phyloP scores from a whole-genome alignment of 1,140 invertebrate species.

The Drosophila ohnishii region DNA sequence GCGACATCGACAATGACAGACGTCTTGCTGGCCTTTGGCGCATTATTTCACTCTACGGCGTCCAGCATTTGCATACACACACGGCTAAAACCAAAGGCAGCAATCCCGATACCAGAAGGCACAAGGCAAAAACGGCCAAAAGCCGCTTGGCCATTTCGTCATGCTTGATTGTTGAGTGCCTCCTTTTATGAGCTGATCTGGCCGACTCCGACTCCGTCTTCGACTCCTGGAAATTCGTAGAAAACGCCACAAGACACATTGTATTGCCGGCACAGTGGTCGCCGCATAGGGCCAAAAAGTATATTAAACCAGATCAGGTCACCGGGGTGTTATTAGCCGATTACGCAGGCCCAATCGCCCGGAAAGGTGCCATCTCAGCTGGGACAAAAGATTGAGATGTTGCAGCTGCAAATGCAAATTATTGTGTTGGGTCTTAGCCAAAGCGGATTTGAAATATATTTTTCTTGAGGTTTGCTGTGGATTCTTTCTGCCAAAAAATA shows the following conservation, averaged over 20 bases:
- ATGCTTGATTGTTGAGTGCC: slow-evolving; percentile 71
- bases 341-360: slow-evolving; percentile 4
- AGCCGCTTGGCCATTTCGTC: slow-evolving; percentile 78
- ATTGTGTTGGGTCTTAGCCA: background rate
- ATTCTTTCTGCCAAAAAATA: background rate
- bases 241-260: slow-evolving; percentile 46
- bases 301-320: slow-evolving; percentile 18
- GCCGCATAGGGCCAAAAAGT: slow-evolving; percentile 12
- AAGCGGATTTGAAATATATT: background rate
- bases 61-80: slow-evolving; percentile 62
- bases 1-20: slow-evolving; percentile 66
- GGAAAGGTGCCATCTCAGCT: slow-evolving; percentile 10
- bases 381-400: slow-evolving; percentile 34
- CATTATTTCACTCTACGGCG: slow-evolving; percentile 63
- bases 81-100: slow-evolving; percentile 23
- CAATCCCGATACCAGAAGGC: background rate
- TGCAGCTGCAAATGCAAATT: slow-evolving; percentile 15
- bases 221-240: slow-evolving; percentile 65
- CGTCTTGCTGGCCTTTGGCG: slow-evolving; percentile 56
- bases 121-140: slow-evolving; percentile 29
- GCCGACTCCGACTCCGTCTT: background rate
- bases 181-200: slow-evolving; percentile 72
- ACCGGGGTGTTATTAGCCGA: slow-evolving; percentile 41
- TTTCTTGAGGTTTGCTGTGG: background rate
- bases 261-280: slow-evolving; percentile 56